Evolutionary conservation across 1,140 invertebrate genomes (phyloP).

Genomic region (Heliconius hewitsoni): DNA sequence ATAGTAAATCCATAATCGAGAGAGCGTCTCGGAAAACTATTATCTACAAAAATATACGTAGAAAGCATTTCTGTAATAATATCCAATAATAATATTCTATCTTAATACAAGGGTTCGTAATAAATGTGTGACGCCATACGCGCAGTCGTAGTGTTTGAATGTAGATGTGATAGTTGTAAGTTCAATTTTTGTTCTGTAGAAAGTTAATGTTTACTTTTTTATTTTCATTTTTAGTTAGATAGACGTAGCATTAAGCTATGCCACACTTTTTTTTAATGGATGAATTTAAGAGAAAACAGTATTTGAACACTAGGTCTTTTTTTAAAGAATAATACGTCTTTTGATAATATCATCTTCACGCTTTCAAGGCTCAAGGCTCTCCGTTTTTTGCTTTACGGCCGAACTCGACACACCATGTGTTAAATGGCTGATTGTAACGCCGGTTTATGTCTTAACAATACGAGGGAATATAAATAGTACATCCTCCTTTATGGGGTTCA

Average conservation of each 20-base stretch:
- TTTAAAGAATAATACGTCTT: too few species aligned
- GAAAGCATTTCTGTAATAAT: background rate
- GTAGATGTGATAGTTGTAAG: background rate
- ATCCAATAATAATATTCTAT: background rate
- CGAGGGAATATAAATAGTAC: too few species aligned
- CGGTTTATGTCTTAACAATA: too few species aligned
- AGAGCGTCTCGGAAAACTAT: background rate
- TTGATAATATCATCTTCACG: too few species aligned
- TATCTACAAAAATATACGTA: constrained; percentile 2
- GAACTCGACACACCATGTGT: too few species aligned
- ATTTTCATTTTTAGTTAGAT: too few species aligned
- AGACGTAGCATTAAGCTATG: too few species aligned
- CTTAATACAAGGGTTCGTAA: background rate
- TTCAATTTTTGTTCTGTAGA: background rate
- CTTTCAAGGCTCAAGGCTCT: too few species aligned
- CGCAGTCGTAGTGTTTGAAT: background rate
- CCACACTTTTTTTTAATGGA: too few species aligned
- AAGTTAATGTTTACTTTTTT: background rate
- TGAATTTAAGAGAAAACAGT: background rate
- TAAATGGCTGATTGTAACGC: too few species aligned
- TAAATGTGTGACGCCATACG: background rate
- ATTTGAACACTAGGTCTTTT: background rate
- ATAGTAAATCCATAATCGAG: background rate
- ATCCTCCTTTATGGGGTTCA: too few species aligned
- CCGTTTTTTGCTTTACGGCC: too few species aligned